Evolutionary conservation across 2,113 vertebrate genomes (phyloP), one percentile per base, ranked within the genome.

Genomic region (Petromus typicus): DNA sequence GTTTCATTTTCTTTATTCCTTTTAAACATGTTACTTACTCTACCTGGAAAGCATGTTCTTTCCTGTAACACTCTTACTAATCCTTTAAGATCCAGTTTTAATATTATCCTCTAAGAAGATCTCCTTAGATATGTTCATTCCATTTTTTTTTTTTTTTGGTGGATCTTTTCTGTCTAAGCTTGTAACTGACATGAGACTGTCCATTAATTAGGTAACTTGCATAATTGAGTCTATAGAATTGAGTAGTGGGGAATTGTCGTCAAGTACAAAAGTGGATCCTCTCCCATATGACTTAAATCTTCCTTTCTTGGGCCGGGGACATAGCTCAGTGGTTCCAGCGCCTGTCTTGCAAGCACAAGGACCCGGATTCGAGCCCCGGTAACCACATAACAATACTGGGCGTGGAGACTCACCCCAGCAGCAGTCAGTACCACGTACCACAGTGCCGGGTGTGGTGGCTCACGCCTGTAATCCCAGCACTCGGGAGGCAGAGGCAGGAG

Each of bases 101-200:
- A 76, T 48, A 76, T 57, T 4, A 59, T 22, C 30, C 10, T 51
- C 89, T 56, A 34, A 57, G 73, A 89, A 45, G 89, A 76, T 66
- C 45, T 92, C 90, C 45, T 86, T 71, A 76, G 27, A 76, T 13
- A 91, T 3, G 40, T 54, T 64, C 56, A 45, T 78, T 11, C 75
- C 27, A 40, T 86, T 93, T 86, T 85, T 23, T 93, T 59, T 56
- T 56, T 56, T 56, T 54, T 54, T 54, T 54, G 51, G n/a, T 80
- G 82, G 56, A 89, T 83, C 37, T 56, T 51, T 90, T 82, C 48
- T 57, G 37, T 56, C 56, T n/a, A 61, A 6, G 20, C 43, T 48
- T 91, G 22, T 20, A 81, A 40, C 64, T 56, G 34, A 91, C n/a
- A 80, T 88, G 67, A 95, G 27, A 82, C 66, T 97, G 71, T 92